Evolutionary conservation across 2,113 vertebrate species (phyloP).

Genomic region (Laterallus jamaicensis): DNA sequence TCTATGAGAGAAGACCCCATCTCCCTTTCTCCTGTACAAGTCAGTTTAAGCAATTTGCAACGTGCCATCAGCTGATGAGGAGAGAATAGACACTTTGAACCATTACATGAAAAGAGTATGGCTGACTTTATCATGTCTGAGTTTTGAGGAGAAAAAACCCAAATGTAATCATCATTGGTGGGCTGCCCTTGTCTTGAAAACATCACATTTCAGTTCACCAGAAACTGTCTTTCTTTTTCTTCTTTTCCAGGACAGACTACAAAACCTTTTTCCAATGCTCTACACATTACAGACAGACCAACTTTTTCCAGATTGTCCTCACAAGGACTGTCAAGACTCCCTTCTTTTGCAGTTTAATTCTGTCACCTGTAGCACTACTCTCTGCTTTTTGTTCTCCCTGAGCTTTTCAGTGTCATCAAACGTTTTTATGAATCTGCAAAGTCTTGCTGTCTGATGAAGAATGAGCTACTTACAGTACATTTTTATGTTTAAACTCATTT

Average conservation of each 20-base stretch:
- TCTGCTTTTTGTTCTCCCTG: background rate
- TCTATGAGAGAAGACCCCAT: background rate
- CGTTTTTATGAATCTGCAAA: background rate
- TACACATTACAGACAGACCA: background rate
- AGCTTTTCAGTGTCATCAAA: background rate
- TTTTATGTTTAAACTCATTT: background rate
- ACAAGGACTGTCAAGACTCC: rapidly evolving
- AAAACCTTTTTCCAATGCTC: background rate
- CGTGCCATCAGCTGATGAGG: background rate
- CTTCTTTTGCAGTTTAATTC: background rate
- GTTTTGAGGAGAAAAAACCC: background rate
- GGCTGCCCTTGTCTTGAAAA: background rate
- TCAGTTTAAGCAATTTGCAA: background rate
- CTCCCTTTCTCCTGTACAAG: background rate
- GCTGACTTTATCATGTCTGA: background rate
- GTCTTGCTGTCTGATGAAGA: background rate
- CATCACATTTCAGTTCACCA: background rate
- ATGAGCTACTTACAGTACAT: background rate
- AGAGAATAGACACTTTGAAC: background rate
- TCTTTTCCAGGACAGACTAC: background rate
- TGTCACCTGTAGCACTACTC: background rate
- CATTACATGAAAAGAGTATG: background rate
- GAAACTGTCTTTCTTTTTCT: background rate
- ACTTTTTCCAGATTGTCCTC: background rate
- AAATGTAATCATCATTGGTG: background rate